Evolutionary conservation across 2,113 vertebrate genomes (phyloP), one percentile per base, ranked within the genome.

Genomic region (Notothenia rossii): DNA sequence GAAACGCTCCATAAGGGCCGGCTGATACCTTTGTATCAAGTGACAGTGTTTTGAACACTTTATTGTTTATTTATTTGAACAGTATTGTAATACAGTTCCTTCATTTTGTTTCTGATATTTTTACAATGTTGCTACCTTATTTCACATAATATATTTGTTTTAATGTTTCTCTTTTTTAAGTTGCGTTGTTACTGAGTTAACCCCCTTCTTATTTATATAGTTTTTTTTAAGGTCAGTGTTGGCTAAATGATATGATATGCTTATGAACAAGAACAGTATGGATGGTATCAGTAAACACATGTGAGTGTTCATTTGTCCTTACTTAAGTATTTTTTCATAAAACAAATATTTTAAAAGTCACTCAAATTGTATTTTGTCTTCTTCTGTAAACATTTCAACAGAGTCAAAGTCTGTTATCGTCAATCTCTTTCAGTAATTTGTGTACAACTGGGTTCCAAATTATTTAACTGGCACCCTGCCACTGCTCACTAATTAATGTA

Each of bases 41-140:
- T n/a, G 10, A 50, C 48, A 7, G 36, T 60, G 13, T 13, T 75
- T 54, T 45, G 43, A 58, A n/a, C 5, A 15, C 54, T 29, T 54
- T 33, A 53, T 53, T 60, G 7, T n/a, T 22, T 60, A 67, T 73
- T 78, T 78, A 77, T 69, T 54, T 64, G 2, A 9, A 50, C 29
- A 60, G 1, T 53, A 45, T 18, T 72, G 18, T 18, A 11, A 63
- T 9, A 10, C 1, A 10, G 48, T 22, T 49, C 22, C 5, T 10
- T 5, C 3, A 40, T 40, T 20, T 62, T 17, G 36, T 50, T 43
- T 13, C 7, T 10, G 12, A 72, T 50, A 49, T 43, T 29, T 49
- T 10, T 78, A 14, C 58, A 13, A 25, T 12, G 1, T 64, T 64
- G 7, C 18, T 53, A 7, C 40, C 46, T 13, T 40, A 7, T 18